Evolutionary conservation across 2,113 vertebrate species (phyloP).

Genomic region (Gambusia affinis): DNA sequence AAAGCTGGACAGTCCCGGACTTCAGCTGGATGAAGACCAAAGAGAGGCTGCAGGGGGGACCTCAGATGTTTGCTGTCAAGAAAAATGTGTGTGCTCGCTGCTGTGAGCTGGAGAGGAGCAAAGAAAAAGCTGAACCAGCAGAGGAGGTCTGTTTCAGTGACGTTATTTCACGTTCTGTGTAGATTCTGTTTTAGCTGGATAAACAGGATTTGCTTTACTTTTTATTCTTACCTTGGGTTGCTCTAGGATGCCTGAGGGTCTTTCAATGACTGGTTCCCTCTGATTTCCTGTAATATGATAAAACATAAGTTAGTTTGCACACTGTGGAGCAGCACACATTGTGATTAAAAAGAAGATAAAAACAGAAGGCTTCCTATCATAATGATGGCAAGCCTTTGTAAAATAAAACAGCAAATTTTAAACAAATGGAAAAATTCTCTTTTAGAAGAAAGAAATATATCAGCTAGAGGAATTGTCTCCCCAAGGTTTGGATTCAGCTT

Average conservation of each 20-base stretch:
- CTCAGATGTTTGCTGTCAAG: conserved; percentile 67
- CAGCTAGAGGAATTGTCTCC: not conserved
- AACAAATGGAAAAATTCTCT: not conserved
- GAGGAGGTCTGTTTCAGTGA: conserved; percentile 67
- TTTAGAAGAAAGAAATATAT: not conserved
- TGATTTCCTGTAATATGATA: not conserved
- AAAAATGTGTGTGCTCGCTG: conserved; percentile 65
- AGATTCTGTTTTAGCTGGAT: not conserved
- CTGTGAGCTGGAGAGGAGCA: conserved; percentile 73
- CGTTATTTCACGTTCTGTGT: not conserved
- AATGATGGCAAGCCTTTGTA: not conserved
- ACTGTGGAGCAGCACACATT: too few relatives aligned
- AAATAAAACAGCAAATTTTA: not conserved
- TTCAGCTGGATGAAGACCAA: conserved; percentile 76
- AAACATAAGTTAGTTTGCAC: too few relatives aligned
- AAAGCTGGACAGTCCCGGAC: conserved; percentile 73
- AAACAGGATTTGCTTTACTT: not conserved
- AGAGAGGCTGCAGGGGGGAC: conserved; percentile 52
- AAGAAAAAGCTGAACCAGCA: conserved; percentile 70
- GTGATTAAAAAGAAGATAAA: too few relatives aligned
- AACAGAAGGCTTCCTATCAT: too few relatives aligned
- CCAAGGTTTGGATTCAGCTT: not conserved
- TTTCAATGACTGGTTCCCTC: not conserved
- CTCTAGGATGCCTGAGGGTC: not conserved
- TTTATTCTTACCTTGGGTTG: not conserved